A percentile compares a stretch with the other conserved stretches of the same genome.
Evolutionary conservation across 2,797 vertebrate species (phyloP).

Genomic region (Amniataba percoides): DNA sequence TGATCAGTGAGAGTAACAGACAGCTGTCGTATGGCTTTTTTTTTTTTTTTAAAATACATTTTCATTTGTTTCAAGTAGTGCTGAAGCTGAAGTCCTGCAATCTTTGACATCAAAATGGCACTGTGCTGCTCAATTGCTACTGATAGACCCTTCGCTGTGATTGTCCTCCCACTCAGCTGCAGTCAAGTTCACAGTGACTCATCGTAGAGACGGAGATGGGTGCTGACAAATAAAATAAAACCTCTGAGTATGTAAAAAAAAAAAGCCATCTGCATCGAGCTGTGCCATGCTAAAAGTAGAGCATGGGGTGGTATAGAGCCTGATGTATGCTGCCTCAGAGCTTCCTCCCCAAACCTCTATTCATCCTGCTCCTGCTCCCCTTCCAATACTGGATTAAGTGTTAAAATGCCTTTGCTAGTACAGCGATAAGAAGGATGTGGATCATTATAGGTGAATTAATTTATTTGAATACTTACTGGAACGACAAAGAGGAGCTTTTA

Average conservation of each 20-base stretch:
- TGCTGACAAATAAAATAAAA: neutral
- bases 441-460: conserved; percentile 16
- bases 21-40: neutral
- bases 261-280: neutral
- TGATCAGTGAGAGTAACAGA: neutral
- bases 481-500: conserved; percentile 2
- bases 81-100: neutral
- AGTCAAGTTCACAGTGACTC: neutral
- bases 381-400: neutral
- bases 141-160: neutral
- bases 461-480: conserved; percentile 11
- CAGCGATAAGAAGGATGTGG: neutral
- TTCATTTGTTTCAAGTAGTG: neutral
- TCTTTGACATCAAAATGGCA: conserved; percentile 12
- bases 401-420: conserved; percentile 7
- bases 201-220: neutral
- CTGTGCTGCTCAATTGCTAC: neutral
- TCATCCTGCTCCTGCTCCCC: neutral
- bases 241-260: neutral
- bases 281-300: neutral
- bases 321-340: neutral
- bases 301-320: neutral
- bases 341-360: neutral
- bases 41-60: too few relatives aligned
- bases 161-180: neutral